Evolutionary conservation across 1,140 invertebrate genomes (phyloP).

Genomic region (Araneus ventricosus): DNA sequence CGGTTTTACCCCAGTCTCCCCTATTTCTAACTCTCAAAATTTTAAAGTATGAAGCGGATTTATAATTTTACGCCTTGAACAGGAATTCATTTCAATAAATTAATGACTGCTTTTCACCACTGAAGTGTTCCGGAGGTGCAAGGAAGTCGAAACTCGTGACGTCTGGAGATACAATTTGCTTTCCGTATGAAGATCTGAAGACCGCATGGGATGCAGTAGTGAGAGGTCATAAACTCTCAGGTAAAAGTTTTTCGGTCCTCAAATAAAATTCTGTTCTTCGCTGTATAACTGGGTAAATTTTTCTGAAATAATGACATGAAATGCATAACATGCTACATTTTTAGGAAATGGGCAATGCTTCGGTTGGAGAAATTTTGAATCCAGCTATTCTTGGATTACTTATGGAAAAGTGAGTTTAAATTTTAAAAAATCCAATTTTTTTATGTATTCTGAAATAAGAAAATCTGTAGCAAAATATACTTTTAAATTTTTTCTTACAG

Average conservation of each 20-base stretch:
- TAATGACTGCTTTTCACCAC: no score
- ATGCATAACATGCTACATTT: neutral
- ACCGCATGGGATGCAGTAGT: neutral
- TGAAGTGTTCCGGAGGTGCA: neutral
- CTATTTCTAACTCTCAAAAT: no score
- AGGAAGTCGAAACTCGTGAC: neutral
- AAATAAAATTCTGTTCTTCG: no score
- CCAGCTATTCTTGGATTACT: constrained; percentile 79
- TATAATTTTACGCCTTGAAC: no score
- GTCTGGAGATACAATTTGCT: neutral
- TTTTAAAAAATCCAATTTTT: no score
- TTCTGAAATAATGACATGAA: no score
- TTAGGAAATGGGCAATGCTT: constrained; percentile 94
- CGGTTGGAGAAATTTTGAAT: constrained; percentile 91
- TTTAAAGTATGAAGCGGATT: no score
- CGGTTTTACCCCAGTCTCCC: no score
- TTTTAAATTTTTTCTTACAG: constrained; percentile 52
- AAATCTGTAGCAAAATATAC: no score
- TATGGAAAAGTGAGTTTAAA: neutral
- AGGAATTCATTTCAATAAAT: no score
- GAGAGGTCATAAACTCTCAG: neutral
- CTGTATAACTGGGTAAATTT: no score
- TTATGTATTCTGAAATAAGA: no score
- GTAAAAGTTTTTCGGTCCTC: neutral
- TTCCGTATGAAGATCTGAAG: neutral